A percentile compares a stretch with the other conserved stretches of the same genome.
Evolutionary conservation across 2,797 vertebrate species (phyloP).

Genomic region (Labeo calbasu): DNA sequence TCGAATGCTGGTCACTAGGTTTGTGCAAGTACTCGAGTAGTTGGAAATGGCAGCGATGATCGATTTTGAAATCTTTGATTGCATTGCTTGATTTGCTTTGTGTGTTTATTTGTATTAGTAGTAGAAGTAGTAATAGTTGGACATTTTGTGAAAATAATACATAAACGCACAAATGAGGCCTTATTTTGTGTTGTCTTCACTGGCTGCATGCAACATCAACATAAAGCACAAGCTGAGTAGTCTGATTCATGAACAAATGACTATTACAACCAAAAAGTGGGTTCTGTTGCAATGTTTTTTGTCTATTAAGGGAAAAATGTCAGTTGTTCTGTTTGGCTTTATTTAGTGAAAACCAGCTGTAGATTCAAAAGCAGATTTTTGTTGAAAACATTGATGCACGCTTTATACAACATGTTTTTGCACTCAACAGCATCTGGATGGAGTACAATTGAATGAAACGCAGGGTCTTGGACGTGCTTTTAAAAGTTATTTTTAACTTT

Average conservation of each 20-base stretch:
- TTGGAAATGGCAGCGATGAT: not conserved
- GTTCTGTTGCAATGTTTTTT: not conserved
- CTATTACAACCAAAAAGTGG: not conserved
- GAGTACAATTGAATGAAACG: not conserved
- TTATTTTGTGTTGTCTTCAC: not conserved
- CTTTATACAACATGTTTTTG: not conserved
- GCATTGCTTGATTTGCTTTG: not conserved
- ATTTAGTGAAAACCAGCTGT: not conserved
- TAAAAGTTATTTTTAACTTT: not conserved
- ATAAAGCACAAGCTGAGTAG: not conserved
- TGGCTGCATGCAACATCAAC: not conserved
- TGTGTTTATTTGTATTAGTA: not conserved
- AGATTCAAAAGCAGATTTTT: not conserved
- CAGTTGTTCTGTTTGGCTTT: not conserved
- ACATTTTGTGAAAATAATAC: not conserved
- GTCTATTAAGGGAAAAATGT: not conserved
- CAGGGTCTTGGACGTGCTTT: not conserved
- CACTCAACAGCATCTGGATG: not conserved
- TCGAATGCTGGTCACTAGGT: not conserved
- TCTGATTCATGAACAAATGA: not conserved
- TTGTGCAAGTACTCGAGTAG: not conserved
- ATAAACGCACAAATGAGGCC: too few relatives aligned
- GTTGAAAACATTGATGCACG: not conserved
- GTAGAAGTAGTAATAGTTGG: too few relatives aligned
- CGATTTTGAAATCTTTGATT: not conserved